Base-by-base conservation (phyloP, 2,888 invertebrate genomes). In the Tanytarsus gracilentus region DNA sequence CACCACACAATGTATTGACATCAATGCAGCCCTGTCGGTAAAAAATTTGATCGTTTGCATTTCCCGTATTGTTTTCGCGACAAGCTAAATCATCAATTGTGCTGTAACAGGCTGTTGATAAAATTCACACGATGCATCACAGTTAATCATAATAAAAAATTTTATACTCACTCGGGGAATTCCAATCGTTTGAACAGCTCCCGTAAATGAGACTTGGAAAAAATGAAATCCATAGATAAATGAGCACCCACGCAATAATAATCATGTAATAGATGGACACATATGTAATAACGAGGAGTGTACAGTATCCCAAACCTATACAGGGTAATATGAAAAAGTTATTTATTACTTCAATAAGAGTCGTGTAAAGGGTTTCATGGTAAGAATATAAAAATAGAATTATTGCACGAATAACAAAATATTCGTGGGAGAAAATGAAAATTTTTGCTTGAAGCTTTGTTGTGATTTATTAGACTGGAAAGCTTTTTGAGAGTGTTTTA, bases 231-330 rank as follows among this genome's bases (percentile, higher is more conserved):
- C 84, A 80, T 29, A 83, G 83, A 70, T 88, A 89, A 70, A 85
- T 86, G 18, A 86, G 71, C 0, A 85, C 83, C 84, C 88, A 88
- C 0, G 84, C 79, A 48, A 88, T 84, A 63, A 88, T 85, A 33
- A 88, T 80, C 82, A 87, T 88, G 73, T 88, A 88, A 70, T 88
- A 88, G 64, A 87, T 78, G 16, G 82, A 82, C 56, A 87, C 81
- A 40, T 86, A 74, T n/a, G 78, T 77, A 36, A 88, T 84, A 23
- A 86, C 82, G 33, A 84, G 77, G 63, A 87, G 73, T 1, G 84
- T 85, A 64, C 83, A 83, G 67, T 82, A 81, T 1, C 84, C 84
- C 1, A 84, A 71, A 1, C 82, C 82, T 66, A 73, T 74, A 68
- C 80, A 79, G n/a, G n/a, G n/a, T n/a, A n/a, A n/a, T n/a, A n/a